A percentile compares a stretch with the other conserved stretches of the same genome.
Conservation (phyloP, 2,797 vertebrate genomes). For the Mormyrops boulengeri region DNA sequence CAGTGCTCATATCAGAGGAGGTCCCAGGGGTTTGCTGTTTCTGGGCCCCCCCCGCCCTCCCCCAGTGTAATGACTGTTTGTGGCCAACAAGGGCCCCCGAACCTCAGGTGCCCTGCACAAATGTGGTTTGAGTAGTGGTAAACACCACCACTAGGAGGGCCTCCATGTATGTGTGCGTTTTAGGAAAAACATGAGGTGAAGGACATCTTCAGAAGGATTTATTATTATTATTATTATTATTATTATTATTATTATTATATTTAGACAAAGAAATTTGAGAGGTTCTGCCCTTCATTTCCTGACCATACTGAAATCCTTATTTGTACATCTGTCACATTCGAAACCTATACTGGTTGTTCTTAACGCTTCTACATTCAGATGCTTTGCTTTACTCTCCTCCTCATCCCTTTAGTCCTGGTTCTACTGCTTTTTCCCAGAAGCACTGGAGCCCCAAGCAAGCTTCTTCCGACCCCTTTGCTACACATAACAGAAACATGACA, state of each 20-base stretch:
- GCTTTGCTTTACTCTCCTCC: background rate
- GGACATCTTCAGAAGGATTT: background rate
- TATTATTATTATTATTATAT: background rate
- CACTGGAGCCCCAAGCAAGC: background rate
- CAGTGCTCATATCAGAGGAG: background rate
- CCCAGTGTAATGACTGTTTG: background rate
- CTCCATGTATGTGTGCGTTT: background rate
- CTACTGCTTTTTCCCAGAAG: background rate
- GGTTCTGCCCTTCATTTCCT: background rate
- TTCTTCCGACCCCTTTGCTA: background rate
- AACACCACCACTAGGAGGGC: background rate
- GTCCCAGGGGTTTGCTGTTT: background rate
- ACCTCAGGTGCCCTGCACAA: background rate
- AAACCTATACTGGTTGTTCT: background rate
- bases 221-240: background rate
- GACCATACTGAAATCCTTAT: background rate
- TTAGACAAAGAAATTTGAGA: background rate
- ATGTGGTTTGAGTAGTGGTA: background rate
- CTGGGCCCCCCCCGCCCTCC: background rate
- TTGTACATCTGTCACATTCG: background rate
- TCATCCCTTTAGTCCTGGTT: background rate
- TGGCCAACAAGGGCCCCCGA: background rate
- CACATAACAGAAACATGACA: background rate
- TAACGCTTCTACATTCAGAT: background rate
- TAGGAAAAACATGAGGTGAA: background rate